Percentiles rank a stretch among this genome's conserved stretches.
Evolutionary conservation across 35 echinoderm and acorn worm species (phyloP).

Genomic region (Amphiura filiformis): DNA sequence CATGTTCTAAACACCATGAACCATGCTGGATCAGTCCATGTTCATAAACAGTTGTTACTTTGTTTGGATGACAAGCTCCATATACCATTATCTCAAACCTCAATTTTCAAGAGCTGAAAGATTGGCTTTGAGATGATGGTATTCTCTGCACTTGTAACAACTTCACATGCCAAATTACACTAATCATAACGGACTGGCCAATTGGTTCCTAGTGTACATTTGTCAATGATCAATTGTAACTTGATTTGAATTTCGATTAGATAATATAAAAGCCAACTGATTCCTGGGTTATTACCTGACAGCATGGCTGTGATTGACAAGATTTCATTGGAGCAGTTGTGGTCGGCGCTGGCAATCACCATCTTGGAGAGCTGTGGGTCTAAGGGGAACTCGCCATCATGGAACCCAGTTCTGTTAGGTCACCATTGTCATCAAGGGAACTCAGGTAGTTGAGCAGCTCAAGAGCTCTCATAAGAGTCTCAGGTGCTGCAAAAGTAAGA

Average conservation of each 20-base stretch:
- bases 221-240: background rate
- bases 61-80: too few relatives aligned
- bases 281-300: constrained; percentile 81
- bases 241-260: background rate
- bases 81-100: too few relatives aligned
- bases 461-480: constrained; percentile 95
- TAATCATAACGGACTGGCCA: too few relatives aligned
- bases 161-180: too few relatives aligned
- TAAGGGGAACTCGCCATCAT: constrained; percentile 99
- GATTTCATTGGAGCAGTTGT: constrained; percentile 97
- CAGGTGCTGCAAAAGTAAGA: constrained; percentile 61
- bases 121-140: too few relatives aligned
- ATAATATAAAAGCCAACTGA: background rate
- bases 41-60: too few relatives aligned
- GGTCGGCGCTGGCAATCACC: constrained; percentile 97
- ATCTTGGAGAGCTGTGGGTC: constrained; percentile 98
- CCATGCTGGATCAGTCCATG: too few relatives aligned
- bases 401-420: constrained; percentile 91
- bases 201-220: background rate
- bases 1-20: too few relatives aligned
- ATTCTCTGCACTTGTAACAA: too few relatives aligned
- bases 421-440: constrained; percentile 89
- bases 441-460: constrained; percentile 97
- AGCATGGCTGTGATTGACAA: constrained; percentile 96
- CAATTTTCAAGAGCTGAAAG: too few relatives aligned